Evolutionary conservation across 2,888 invertebrate genomes (phyloP).

Genomic region (Calameuta pallipes): DNA sequence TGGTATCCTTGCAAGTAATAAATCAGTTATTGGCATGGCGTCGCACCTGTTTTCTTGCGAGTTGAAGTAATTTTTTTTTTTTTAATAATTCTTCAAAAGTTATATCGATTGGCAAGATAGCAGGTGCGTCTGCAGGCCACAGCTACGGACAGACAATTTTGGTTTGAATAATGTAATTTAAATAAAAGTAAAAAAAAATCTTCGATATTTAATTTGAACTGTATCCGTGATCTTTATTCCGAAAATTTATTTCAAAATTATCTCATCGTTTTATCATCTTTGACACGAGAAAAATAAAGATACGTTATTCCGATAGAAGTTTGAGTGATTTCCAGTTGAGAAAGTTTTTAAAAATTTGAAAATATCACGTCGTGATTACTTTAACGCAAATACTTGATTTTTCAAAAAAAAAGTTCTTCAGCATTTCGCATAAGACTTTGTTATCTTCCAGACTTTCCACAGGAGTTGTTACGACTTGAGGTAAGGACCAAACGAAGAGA

Average conservation of each 20-base stretch:
- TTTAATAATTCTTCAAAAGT: too few species aligned
- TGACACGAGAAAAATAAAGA: neutral
- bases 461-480: neutral
- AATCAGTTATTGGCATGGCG: too few species aligned
- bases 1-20: too few species aligned
- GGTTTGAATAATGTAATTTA: neutral
- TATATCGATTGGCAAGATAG: too few species aligned
- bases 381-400: too few species aligned
- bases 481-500: neutral
- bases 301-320: neutral
- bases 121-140: too few species aligned
- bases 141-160: neutral
- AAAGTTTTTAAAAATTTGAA: neutral
- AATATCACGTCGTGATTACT: neutral
- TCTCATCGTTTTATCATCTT: neutral
- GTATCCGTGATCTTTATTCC: neutral
- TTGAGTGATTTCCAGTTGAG: neutral
- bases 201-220: fast-evolving
- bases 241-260: neutral
- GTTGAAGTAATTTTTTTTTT: too few species aligned
- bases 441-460: neutral
- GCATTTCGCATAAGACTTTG: neutral
- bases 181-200: neutral
- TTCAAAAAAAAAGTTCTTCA: neutral
- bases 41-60: too few species aligned